These are phyloP conservation scores for Crypturellus undulatus DNA, from an alignment of 2,113 vertebrate species.

Conservation along the genomic window DNA sequence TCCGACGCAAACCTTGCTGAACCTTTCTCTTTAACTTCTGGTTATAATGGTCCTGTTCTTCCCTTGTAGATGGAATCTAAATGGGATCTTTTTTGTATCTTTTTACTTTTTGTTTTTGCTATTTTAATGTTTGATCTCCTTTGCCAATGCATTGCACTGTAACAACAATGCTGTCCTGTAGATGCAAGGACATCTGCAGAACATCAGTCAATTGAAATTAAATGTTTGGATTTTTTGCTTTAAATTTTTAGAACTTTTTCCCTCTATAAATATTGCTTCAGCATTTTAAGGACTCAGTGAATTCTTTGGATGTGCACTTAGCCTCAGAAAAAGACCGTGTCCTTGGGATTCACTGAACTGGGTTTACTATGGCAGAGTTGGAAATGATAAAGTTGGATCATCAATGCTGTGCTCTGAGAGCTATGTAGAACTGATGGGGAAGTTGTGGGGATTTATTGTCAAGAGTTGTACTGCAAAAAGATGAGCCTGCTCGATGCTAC, in stretches of 20 bases:
- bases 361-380: not conserved
- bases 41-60: not conserved
- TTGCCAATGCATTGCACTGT: not conserved
- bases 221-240: not conserved
- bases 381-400: rapidly evolving
- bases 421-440: not conserved
- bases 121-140: not conserved
- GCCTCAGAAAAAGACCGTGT: not conserved
- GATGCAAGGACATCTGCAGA: not conserved
- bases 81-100: not conserved
- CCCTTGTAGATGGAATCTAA: not conserved
- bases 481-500: not conserved
- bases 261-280: not conserved
- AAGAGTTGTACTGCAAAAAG: not conserved
- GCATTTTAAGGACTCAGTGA: not conserved
- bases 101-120: not conserved
- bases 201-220: not conserved
- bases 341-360: not conserved
- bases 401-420: rapidly evolving
- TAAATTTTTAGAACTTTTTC: not conserved
- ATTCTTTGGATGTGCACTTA: not conserved
- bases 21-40: not conserved
- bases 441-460: not conserved
- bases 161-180: not conserved
- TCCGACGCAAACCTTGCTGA: not conserved